Base-by-base conservation (phyloP, 1,140 invertebrate genomes). In the Brachionus koreanus region DNA sequence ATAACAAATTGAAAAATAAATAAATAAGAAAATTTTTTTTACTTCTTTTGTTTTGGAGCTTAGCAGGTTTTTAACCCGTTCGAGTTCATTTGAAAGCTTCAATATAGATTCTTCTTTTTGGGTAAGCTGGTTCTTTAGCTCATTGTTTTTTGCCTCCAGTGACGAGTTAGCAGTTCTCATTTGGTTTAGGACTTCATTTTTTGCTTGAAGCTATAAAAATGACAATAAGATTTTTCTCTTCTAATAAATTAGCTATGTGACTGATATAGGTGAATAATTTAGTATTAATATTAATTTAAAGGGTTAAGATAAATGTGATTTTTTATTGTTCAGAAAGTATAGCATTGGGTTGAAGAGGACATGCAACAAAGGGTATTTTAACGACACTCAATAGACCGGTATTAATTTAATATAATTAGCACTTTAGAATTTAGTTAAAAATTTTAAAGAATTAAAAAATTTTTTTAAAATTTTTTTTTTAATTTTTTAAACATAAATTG, bases 201-300 rank as follows among this genome's bases (percentile, higher is more conserved):
- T 69, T 6, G 65, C 65, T 9, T 69, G 65, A 16, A 69, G 7
- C 65, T 69, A 87, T 86, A 61, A 83, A 83, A 13, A 85, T 83
- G 12, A 85, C 84, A 43, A 87, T 86, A 75, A 86, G 86, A 82
- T 86, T 85, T 39, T 88, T 87, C 75, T 84, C 83, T 77, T 86
- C 85, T 35, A 87, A 61, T 69, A 84, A 84, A 2, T 86, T 35
- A 12, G 0, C 0, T 0, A 33, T n/a, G 63, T 35, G 25, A 33
- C 33, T 65, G 63, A 35, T 2, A 29, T 57, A 57, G 6, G n/a
- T 57, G 49, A 19, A 23, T 25, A 57, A n/a, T 3, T 37, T 29
- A 65, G 33, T 13, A 65, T 12, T 33, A 35, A 12, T n/a, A 65
- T 25, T 13, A 33, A 37, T 65, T 65, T 35, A 33, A 6, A 33